These are phyloP conservation scores for Panurus biarmicus DNA, from an alignment of 2,113 vertebrate genomes.

Conservation along the genomic window DNA sequence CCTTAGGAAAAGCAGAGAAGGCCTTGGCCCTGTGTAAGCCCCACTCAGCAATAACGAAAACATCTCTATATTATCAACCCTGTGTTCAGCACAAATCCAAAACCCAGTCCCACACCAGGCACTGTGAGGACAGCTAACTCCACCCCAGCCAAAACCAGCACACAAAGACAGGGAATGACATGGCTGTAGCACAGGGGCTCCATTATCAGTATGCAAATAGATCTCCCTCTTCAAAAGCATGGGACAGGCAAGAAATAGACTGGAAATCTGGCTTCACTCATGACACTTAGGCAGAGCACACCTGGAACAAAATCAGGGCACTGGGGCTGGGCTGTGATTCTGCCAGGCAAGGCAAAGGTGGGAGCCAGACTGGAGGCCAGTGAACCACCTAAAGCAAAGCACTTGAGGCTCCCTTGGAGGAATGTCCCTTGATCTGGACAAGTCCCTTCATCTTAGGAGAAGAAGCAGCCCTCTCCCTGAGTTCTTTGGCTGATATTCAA, in stretches of 20 bases:
- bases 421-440: too few species aligned
- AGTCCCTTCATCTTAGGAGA: too few species aligned
- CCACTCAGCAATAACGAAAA: neutral
- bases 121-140: neutral
- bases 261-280: neutral
- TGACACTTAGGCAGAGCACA: rapidly evolving
- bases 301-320: neutral
- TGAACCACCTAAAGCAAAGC: too few species aligned
- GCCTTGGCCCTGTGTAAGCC: neutral
- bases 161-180: neutral
- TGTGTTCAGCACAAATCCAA: neutral
- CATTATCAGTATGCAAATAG: rapidly evolving
- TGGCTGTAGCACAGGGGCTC: neutral
- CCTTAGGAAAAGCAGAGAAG: neutral
- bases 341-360: neutral
- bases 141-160: neutral
- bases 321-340: neutral
- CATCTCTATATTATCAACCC: neutral
- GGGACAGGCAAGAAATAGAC: neutral
- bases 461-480: too few species aligned
- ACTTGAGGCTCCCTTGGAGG: too few species aligned
- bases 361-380: neutral
- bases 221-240: neutral
- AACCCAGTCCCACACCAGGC: neutral
- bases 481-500: too few species aligned